Percentiles rank a stretch among this genome's conserved stretches.
Evolutionary conservation across 23 tunicate genomes (phyloP).

Genomic region (Styela clava): DNA sequence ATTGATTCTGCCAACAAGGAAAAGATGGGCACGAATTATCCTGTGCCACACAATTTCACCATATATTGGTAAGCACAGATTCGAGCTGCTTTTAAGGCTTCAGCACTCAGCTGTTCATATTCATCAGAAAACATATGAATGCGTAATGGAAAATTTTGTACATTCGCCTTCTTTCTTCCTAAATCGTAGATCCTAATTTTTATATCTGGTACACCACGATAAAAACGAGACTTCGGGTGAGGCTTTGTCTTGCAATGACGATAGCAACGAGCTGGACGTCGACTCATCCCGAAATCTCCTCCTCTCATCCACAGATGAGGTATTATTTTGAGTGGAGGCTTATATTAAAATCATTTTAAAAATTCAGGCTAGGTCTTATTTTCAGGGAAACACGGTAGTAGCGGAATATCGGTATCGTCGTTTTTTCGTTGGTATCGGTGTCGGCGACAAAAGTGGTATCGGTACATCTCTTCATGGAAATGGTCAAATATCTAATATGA

Average conservation of each 20-base stretch:
- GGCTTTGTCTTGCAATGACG: constrained; percentile 99
- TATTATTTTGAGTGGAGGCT: too few species aligned
- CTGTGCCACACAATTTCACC: constrained; percentile 94
- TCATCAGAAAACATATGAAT: constrained; percentile 98
- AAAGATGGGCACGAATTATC: constrained; percentile 85
- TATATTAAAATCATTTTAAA: too few species aligned
- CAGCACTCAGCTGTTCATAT: constrained; percentile 89
- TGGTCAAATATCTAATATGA: too few species aligned
- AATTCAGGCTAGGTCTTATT: too few species aligned
- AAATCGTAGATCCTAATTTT: constrained; percentile 95
- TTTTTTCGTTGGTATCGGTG: too few species aligned
- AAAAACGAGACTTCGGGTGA: constrained; percentile 98
- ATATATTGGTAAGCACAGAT: constrained; percentile 98
- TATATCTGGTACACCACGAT: constrained; percentile 99
- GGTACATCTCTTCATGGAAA: too few species aligned
- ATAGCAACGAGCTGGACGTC: constrained; percentile 98
- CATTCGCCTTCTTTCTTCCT: constrained; percentile 84
- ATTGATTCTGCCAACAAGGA: constrained; percentile 97
- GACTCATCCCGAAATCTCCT: constrained; percentile 69
- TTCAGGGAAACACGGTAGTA: too few species aligned
- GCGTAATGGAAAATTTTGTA: constrained; percentile 86
- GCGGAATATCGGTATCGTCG: too few species aligned
- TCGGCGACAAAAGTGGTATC: too few species aligned
- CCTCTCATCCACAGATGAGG: not conserved
- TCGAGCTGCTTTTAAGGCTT: constrained; percentile 93